phyloP scores from a whole-genome alignment of 2,888 invertebrate species.

The Torymus aiolomorphi region DNA sequence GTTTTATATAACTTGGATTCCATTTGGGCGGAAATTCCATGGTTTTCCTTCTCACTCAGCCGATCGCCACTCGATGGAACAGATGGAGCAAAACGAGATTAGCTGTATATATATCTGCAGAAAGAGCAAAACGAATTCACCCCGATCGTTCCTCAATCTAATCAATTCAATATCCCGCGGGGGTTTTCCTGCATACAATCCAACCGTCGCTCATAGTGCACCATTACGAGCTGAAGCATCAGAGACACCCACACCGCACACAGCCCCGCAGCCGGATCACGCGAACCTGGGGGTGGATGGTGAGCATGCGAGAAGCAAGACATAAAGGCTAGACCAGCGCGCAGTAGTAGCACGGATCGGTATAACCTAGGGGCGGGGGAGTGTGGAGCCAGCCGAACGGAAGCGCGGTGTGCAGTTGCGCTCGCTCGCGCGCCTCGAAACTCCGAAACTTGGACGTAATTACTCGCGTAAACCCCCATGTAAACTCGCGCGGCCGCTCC shows the following conservation, averaged over 20 bases:
- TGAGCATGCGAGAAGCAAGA: conserved; percentile 4
- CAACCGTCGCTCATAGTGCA: no score
- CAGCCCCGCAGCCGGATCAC: no score
- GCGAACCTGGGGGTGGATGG: no score
- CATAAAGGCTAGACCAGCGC: conserved; percentile 2
- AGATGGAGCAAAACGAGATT: conserved; percentile 1
- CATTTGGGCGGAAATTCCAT: no score
- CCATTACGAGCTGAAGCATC: no score
- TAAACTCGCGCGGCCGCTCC: conserved; percentile 61
- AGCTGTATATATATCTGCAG: neutral
- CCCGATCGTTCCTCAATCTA: conserved; percentile 25
- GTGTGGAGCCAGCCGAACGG: conserved; percentile 52
- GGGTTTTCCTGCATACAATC: no score
- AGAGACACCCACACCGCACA: no score
- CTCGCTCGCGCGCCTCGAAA: conserved; percentile 54
- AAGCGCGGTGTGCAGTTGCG: conserved; percentile 19
- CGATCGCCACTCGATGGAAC: no score
- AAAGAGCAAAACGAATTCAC: no score
- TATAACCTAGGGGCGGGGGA: conserved; percentile 39
- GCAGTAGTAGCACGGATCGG: conserved; percentile 35
- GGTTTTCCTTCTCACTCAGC: no score
- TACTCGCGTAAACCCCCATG: conserved; percentile 70
- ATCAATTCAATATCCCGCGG: conserved; percentile 30
- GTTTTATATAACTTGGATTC: no score
- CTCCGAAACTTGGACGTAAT: conserved; percentile 74